Base-by-base conservation (phyloP, 2,888 invertebrate genomes). In the Microchrysa polita region DNA sequence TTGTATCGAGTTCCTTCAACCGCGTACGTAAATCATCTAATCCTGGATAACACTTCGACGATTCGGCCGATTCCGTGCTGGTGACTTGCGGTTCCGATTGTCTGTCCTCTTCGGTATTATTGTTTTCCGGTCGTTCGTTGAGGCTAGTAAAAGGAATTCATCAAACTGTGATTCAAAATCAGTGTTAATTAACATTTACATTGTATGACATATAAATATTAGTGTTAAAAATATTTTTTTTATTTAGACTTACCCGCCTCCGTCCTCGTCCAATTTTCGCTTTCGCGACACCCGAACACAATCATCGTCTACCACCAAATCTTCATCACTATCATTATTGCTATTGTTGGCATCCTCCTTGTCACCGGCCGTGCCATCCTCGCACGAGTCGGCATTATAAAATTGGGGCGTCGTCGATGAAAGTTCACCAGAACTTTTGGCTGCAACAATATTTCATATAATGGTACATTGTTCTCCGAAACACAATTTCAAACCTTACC, bases 11-110 rank as follows among this genome's bases (percentile, higher is more conserved):
- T 79, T 89, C 88, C 77, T 87, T 85, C 76, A 89, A 87, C 79
- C 87, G 85, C 78, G 85, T 86, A 78, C 88, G 87, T 59, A 89
- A 81, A 76, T 89, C 88, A 79, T 89, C 88, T 61, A 90, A 87
- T 78, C 86, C 81, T 77, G 86, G 86, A 27, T 84, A 83, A 16
- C 69, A 55, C 69, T 85, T 80, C 74, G 85, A 84, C 14, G 86
- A 84, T 74, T 85, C 86, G 5, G 74, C 65, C 81, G 80, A 74
- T 80, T 84, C 84, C 20, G 84, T 83, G 74, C 84, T 84, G 77
- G 82, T 83, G 55, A 84, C 84, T 78, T 83, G 84, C 2, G 83
- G 83, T 77, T 84, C 84, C 4, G 84, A 84, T 12, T 84, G 80
- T 42, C 83, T 80, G 73, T 84, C 84, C 27, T 83, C 83, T 59